Base-by-base conservation (phyloP, 2,113 vertebrate species). In the Oriolus oriolus region DNA sequence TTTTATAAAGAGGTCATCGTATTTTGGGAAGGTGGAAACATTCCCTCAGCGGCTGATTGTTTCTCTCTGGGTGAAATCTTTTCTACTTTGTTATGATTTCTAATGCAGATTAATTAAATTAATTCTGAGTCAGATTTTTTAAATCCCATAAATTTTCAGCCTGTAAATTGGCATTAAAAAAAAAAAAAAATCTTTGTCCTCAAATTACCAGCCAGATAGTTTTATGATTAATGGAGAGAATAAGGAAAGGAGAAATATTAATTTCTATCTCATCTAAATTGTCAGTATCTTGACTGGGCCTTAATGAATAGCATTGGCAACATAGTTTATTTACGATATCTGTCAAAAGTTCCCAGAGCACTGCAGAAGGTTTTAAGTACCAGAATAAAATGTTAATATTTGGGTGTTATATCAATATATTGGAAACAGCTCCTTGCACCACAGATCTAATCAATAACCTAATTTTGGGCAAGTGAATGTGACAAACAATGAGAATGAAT, bases 221-320 rank as follows among this genome's bases (percentile, higher is more conserved):
- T 56, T 61, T 35, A 24, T 92, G 59, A 61, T 80, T 69, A 69
- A 83, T 86, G 22, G 19, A 56, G 19, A 17, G 7, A 86, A 44
- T 7, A 65, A 2, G 2, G 19, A 35, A 76, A 92, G 30, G n/a
- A 90, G 31, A 66, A 92, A 69, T 47, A 83, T 31, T 86, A 53
- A 89, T 77, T 92, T 89, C 15, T 52, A 3, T 28, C 28, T 84
- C 60, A 76, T 80, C 19, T 77, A 80, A 90, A 61, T 73, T 73
- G 24, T 76, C 53, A 77, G 10, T 65, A 64, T 11, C 56, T 86
- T 84, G n/a, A 65, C 68, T 74, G 31, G 16, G 35, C 5, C 19
- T 57, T 70, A 89, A 74, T 65, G 10, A 86, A 92, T 93, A 93
- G 13, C 47, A 70, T 56, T 82, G 75, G 18, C 31, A 93, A 47